A percentile compares a stretch with the other conserved stretches of the same genome.
phyloP scores from a whole-genome alignment of 1,140 invertebrate species.

The Drosophila arizonae region DNA sequence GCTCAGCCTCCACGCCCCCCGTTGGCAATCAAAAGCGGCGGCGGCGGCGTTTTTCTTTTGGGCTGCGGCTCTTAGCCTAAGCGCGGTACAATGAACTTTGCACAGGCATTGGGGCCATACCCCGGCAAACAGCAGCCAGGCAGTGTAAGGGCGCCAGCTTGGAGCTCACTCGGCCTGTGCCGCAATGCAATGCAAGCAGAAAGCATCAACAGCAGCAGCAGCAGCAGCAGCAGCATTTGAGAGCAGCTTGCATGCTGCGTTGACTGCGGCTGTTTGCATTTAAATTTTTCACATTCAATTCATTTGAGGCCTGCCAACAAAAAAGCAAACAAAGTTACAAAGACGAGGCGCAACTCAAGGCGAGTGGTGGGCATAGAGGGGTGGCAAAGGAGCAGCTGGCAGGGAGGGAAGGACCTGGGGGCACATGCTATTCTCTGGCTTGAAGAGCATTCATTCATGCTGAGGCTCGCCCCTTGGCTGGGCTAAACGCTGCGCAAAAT shows the following conservation, averaged over 20 bases:
- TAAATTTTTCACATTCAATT: conserved; percentile 81
- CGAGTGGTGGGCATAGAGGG: not conserved
- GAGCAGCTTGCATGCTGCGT: conserved; percentile 53
- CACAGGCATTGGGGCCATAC: conserved; percentile 29
- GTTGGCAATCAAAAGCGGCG: conserved; percentile 77
- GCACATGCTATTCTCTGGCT: not conserved
- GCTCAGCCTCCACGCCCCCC: not conserved
- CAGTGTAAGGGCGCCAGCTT: not conserved
- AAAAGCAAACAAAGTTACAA: conserved; percentile 75
- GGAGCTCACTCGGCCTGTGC: conserved; percentile 50
- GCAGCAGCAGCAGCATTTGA: conserved; percentile 46
- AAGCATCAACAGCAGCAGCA: conserved; percentile 25
- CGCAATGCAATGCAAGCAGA: conserved; percentile 66
- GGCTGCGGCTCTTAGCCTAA: conserved; percentile 72
- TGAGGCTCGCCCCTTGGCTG: conserved; percentile 16
- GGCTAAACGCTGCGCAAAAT: conserved; percentile 71
- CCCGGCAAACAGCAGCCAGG: not conserved
- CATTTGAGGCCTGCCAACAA: conserved; percentile 73
- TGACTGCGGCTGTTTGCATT: conserved; percentile 77
- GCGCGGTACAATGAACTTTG: conserved; percentile 77
- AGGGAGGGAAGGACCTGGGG: not conserved
- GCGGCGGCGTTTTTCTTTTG: conserved; percentile 67
- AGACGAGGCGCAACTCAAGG: conserved; percentile 37
- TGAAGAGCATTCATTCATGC: not conserved
- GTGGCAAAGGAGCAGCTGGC: not conserved